Percentiles rank a stretch among this genome's conserved stretches.
These are phyloP conservation scores for Neomonachus schauinslandi DNA, from an alignment of 2,113 vertebrate genomes.

Conservation along the genomic window DNA sequence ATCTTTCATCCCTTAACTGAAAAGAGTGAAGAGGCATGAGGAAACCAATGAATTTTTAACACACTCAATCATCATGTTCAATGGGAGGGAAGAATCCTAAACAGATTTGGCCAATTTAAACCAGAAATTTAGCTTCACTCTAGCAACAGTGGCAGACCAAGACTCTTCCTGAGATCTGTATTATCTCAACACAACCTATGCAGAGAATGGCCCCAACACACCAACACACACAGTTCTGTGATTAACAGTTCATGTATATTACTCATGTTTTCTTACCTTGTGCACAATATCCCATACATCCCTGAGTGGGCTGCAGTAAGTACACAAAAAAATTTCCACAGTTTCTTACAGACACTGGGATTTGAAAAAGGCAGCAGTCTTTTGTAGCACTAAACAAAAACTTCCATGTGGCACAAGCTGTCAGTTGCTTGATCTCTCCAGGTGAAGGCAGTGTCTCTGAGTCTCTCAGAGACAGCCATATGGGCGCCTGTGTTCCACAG, in stretches of 20 bases:
- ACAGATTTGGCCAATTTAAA: not conserved
- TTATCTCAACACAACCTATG: not conserved
- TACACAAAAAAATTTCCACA: conserved; percentile 94
- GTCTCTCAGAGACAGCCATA: conserved; percentile 92
- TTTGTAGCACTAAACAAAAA: conserved; percentile 87
- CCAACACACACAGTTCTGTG: not conserved
- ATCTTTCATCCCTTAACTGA: not conserved
- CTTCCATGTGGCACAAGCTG: conserved; percentile 94
- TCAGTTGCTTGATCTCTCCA: conserved; percentile 90
- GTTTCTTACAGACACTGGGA: conserved; percentile 93
- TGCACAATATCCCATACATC: conserved; percentile 96
- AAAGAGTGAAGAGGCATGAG: not conserved
- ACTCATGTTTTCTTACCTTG: conserved; percentile 86
- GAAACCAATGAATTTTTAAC: not conserved
- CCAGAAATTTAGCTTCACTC: not conserved
- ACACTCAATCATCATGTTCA: not conserved
- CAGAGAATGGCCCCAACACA: not conserved
- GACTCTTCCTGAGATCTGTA: not conserved
- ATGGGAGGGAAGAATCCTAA: not conserved
- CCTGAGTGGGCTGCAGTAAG: conserved; percentile 93
- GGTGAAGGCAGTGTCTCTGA: conserved; percentile 89
- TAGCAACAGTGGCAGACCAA: not conserved
- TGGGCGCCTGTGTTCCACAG: conserved; percentile 94
- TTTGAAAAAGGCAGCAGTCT: conserved; percentile 94
- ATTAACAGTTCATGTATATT: not conserved